Conservation (phyloP, 53 echinoderm and acorn worm genomes). For the Hippasteria phrygiana region DNA sequence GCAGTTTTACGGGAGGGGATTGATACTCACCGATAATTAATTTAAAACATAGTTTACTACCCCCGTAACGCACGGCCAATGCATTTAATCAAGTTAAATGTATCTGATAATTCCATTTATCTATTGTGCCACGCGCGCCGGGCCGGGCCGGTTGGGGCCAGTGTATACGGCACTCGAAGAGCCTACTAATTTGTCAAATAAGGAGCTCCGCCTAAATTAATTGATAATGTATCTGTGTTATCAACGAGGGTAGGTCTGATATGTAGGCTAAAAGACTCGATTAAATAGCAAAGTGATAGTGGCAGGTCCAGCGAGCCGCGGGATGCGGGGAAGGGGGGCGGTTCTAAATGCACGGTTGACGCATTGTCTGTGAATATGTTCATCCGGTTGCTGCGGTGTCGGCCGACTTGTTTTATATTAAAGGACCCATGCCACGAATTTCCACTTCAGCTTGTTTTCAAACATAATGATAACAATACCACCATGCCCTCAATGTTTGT, state of each 20-base stretch:
- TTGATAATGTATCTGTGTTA: constrained; percentile 64
- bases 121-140: constrained; percentile 54
- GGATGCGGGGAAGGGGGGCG: not conserved
- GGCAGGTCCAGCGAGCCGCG: constrained; percentile 31
- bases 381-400: not conserved
- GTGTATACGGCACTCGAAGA: not conserved
- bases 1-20: constrained; percentile 5
- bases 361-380: constrained; percentile 6
- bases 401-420: not conserved
- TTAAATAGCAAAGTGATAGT: constrained; percentile 42
- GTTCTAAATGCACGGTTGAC: not conserved
- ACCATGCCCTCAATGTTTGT: no score
- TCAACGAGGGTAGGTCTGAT: constrained; percentile 19
- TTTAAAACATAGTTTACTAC: constrained; percentile 66
- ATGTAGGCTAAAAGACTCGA: constrained; percentile 69
- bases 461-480: no score
- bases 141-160: not conserved
- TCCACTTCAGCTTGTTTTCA: no score
- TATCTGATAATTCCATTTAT: constrained; percentile 68
- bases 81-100: constrained; percentile 71
- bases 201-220: constrained; percentile 47
- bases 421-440: no score
- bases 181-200: constrained; percentile 59
- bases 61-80: constrained; percentile 61
- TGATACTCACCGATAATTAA: constrained; percentile 64